Conservation (phyloP, 1,140 invertebrate genomes). For the Delia radicum region DNA sequence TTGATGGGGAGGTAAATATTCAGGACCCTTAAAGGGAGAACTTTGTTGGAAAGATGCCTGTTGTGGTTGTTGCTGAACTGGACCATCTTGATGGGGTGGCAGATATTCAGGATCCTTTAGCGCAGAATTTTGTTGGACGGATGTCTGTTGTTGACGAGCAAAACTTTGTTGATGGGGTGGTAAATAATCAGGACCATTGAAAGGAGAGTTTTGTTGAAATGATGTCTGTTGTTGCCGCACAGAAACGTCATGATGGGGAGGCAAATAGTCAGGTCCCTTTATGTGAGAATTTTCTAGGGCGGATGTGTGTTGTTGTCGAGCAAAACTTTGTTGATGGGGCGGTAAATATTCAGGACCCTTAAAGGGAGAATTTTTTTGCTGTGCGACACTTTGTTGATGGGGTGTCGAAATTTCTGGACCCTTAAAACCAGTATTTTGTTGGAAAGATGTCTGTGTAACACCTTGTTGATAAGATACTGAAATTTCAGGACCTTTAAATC, state of each 20-base stretch:
- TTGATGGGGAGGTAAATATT: constrained; percentile 10
- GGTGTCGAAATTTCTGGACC: not conserved
- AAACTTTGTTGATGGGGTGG: constrained; percentile 27
- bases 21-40: not conserved
- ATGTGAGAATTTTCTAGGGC: constrained; percentile 20
- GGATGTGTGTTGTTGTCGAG: not conserved
- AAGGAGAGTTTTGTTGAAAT: not conserved
- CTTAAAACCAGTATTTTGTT: constrained; percentile 5
- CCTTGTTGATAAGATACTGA: not conserved
- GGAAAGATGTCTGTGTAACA: not conserved
- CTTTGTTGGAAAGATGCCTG: not conserved
- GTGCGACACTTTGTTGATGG: not conserved
- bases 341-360: not conserved
- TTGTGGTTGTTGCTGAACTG: constrained; percentile 26
- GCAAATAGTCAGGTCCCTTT: constrained; percentile 9
- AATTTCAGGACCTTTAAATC: not conserved
- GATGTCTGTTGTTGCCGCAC: not conserved
- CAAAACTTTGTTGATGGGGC: constrained; percentile 12
- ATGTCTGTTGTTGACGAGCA: constrained; percentile 30
- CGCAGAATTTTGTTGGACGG: not conserved
- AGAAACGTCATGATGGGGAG: not conserved
- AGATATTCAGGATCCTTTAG: constrained; percentile 34
- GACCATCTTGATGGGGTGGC: constrained; percentile 34
- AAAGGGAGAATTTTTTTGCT: not conserved
- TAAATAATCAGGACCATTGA: constrained; percentile 35